Conservation (phyloP, 64 coral and sea anemone species). For the Anthopleura sola region DNA sequence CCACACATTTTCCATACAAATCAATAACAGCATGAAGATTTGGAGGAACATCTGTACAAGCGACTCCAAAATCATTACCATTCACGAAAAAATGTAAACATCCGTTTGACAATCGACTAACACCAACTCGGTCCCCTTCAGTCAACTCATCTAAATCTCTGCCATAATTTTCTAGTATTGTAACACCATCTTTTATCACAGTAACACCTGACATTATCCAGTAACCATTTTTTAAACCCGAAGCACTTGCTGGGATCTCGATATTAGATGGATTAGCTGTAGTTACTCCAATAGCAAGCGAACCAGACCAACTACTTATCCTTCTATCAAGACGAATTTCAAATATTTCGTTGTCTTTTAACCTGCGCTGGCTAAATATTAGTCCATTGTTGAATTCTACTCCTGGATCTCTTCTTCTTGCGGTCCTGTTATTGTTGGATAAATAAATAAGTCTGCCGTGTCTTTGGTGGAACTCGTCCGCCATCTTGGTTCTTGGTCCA, state of each 20-base stretch:
- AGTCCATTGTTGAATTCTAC: conserved; percentile 96
- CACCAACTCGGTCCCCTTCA: conserved; percentile 77
- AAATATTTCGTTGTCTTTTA: conserved; percentile 66
- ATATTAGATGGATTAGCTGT: conserved; percentile 59
- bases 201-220: conserved; percentile 92
- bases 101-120: conserved; percentile 46
- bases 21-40: conserved; percentile 86
- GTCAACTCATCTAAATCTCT: conserved; percentile 79
- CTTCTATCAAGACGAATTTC: conserved; percentile 88
- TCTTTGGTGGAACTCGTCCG: conserved; percentile 75
- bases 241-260: conserved; percentile 71
- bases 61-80: conserved; percentile 82
- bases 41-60: conserved; percentile 64
- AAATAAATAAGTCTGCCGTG: conserved; percentile 83
- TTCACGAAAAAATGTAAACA: conserved; percentile 92
- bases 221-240: conserved; percentile 86
- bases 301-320: conserved; percentile 91
- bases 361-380: conserved; percentile 65
- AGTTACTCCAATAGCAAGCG: conserved; percentile 84
- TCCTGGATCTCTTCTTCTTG: conserved; percentile 68
- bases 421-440: conserved; percentile 65
- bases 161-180: conserved; percentile 77
- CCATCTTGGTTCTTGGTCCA: conserved; percentile 54
- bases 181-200: conserved; percentile 78
- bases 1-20: conserved; percentile 93